phyloP scores from a whole-genome alignment of 2,797 vertebrate species.

The Sibirionetta formosa region DNA sequence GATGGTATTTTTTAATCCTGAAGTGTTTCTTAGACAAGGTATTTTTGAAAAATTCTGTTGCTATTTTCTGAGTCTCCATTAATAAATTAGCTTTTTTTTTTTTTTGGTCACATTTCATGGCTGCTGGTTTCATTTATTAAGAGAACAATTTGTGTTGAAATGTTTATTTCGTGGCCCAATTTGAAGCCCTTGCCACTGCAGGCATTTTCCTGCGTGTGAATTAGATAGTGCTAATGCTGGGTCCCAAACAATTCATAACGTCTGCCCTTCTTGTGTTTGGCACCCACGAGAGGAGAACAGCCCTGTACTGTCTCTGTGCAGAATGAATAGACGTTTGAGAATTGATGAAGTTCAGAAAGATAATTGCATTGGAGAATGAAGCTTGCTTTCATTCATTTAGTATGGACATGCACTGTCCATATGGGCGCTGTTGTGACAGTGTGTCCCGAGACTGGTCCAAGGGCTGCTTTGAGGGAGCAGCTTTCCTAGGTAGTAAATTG shows the following conservation, averaged over 20 bases:
- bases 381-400: background rate
- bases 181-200: background rate
- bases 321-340: background rate
- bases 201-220: background rate
- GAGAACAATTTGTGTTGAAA: background rate
- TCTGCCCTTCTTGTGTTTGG: background rate
- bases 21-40: background rate
- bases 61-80: background rate
- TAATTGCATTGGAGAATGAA: background rate
- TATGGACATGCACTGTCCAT: background rate
- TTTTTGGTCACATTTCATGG: background rate
- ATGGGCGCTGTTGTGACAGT: background rate
- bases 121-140: background rate
- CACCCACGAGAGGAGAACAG: background rate
- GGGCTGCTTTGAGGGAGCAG: background rate
- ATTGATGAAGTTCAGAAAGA: background rate
- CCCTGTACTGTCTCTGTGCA: background rate
- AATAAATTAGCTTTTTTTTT: background rate
- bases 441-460: background rate
- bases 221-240: background rate
- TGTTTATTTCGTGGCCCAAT: background rate
- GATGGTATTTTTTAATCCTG: background rate
- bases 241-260: background rate
- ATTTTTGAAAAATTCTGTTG: background rate
- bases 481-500: accelerated